phyloP scores from a whole-genome alignment of 1,140 invertebrate genomes.

The Tribolium madens region DNA sequence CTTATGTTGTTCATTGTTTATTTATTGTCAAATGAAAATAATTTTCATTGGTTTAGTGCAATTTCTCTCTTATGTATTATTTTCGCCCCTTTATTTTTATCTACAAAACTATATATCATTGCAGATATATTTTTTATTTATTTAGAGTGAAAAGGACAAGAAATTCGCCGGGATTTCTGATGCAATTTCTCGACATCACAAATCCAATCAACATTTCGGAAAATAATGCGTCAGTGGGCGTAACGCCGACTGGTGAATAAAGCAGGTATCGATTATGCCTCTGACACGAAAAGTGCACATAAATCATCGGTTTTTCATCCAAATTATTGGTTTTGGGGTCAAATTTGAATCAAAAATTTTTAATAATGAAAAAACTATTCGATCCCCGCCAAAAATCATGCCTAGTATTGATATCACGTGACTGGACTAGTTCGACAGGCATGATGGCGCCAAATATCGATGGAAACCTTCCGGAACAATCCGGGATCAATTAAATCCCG shows the following conservation, averaged over 20 bases:
- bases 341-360: neutral
- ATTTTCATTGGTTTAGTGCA: no score
- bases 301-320: neutral
- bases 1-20: no score
- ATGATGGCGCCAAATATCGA: constrained; percentile 73
- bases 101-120: no score
- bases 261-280: constrained; percentile 11
- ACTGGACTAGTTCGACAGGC: constrained; percentile 69
- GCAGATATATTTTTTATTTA: no score
- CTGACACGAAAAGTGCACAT: neutral
- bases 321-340: no score
- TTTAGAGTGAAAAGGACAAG: no score
- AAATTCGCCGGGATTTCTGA: neutral
- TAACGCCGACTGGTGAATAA: constrained; percentile 36
- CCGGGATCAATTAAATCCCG: neutral
- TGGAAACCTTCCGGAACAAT: constrained; percentile 65
- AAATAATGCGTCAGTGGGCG: constrained; percentile 44
- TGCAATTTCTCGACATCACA: neutral
- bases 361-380: constrained; percentile 28
- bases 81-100: no score
- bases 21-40: no score
- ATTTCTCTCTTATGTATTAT: no score
- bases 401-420: constrained; percentile 67
- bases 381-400: constrained; percentile 62
- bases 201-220: constrained; percentile 33